Base-by-base conservation (phyloP, 2,113 vertebrate genomes). In the Tautogolabrus adspersus region DNA sequence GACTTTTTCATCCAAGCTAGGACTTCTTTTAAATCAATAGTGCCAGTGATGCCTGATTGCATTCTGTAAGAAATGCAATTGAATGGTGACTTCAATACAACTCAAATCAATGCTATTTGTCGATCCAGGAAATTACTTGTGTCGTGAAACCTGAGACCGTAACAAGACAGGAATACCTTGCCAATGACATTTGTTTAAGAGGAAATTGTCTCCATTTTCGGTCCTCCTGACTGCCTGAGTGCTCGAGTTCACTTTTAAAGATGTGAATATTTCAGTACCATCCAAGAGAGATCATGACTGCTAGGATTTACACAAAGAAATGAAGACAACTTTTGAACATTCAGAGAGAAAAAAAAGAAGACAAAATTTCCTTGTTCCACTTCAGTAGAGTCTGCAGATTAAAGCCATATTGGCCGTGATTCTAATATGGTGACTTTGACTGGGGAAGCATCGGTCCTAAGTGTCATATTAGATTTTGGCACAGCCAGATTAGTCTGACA, bases 91-190 rank as follows among this genome's bases (percentile, higher is more conserved):
- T 92, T 93, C 90, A 90, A 86, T 91, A 86, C 86, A 92, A 83
- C 85, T 90, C 73, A 81, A 91, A 93, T 93, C 91, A 90, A 93
- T 93, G 86, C 81, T 78, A 88, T 88, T 91, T 86, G 87, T 92
- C 91, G 83, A 93, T 93, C 91, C 91, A 93, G 93, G 91, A 93
- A 93, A 93, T 92, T 85, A 91, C 91, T 91, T 89, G 84, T 89
- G 90, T 92, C 72, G 84, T 89, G 83, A 91, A 93, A 84, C 81
- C 81, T 72, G 72, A 78, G 74, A 91, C 79, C 83, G 67, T 89
- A 92, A 91, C 87, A 85, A 91, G 87, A 89, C 87, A 88, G 65
- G 74, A 81, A 90, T 84, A 86, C 75, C 72, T 82, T 85, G 81
- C 69, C 88, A 87, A 66, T 87, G 87, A 74, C 82, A 87, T 91